Evolutionary conservation across 2,888 invertebrate species (phyloP), one percentile per base, ranked within the genome.

Genomic region (Caenorhabditis zanzibari): DNA sequence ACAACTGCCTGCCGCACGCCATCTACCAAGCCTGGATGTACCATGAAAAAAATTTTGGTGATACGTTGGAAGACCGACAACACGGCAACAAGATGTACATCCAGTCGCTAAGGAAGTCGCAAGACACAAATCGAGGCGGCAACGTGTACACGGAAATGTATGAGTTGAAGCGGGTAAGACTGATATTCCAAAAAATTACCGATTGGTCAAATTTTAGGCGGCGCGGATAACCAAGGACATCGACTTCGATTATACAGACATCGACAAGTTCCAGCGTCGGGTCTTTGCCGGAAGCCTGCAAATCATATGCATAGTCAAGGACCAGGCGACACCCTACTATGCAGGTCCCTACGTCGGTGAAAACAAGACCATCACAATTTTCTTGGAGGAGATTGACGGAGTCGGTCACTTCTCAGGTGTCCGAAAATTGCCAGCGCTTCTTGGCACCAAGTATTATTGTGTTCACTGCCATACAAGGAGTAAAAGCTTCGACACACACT

Each of bases 391-490:
- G 10, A 19, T 47, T 12, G 28, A 63, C 19, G 47, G 26, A 24
- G 26, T 28, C 1, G 63, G 63, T 0, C 64, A 64, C 19, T 64
- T 24, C 19, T 26, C 47, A 0, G 64, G 64, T 4, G 64, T 64
- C 1, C 38, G 64, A 19, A 44, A 24, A 12, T n/a, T 63, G 0
- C 47, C 64, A 49, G 49, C 19, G 0, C 49, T 64, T 3, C 44
- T 63, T 12, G 26, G 26, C 5, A 63, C 63, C 24, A 63, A 24
- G n/a, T 63, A 9, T 44, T 63, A 63, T 24, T 64, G 64, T 32
- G 4, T 10, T 10, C 9, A 12, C 1, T 64, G 64, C 16, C 9
- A 28, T 6, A 19, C 7, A 3, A 5, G 49, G 14, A 24, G n/a
- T 1, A 32, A 49, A 2, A 32, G n/a, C 16, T 47, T 64, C 9